phyloP scores from a whole-genome alignment of 1,140 invertebrate genomes.

The Drosophila sucinea region DNA sequence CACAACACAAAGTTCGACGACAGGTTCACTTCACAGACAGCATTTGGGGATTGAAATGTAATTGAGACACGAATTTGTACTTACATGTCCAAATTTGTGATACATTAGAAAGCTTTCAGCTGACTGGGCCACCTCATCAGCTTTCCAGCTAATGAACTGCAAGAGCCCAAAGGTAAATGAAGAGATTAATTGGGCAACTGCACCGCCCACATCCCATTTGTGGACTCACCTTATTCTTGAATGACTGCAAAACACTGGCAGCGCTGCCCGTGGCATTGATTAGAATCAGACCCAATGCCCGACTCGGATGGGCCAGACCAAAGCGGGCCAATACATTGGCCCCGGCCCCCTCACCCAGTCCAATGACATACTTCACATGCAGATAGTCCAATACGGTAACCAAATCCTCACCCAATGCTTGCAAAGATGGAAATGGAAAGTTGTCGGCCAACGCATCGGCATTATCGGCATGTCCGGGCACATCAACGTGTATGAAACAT shows the following conservation, averaged over 20 bases:
- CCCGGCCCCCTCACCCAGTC: slow-evolving; percentile 94
- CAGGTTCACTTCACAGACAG: neutral
- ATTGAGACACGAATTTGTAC: slow-evolving; percentile 74
- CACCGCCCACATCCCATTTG: neutral
- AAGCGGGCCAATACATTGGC: slow-evolving; percentile 94
- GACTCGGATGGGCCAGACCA: slow-evolving; percentile 90
- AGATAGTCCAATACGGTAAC: slow-evolving; percentile 92
- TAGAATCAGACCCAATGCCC: slow-evolving; percentile 90
- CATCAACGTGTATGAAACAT: slow-evolving; percentile 94
- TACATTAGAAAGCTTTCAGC: slow-evolving; percentile 93
- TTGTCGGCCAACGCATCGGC: slow-evolving; percentile 87
- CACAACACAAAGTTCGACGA: slow-evolving; percentile 46
- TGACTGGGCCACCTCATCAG: slow-evolving; percentile 88
- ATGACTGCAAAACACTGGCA: slow-evolving; percentile 93
- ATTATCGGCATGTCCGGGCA: slow-evolving; percentile 94
- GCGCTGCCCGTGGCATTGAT: slow-evolving; percentile 95
- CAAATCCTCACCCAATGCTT: slow-evolving; percentile 92
- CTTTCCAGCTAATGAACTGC: slow-evolving; percentile 90
- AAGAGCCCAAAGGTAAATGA: slow-evolving; percentile 38
- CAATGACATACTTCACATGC: slow-evolving; percentile 90
- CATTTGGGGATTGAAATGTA: neutral
- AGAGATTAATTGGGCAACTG: slow-evolving; percentile 25
- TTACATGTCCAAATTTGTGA: slow-evolving; percentile 96
- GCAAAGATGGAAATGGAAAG: slow-evolving; percentile 92
- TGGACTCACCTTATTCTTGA: slow-evolving; percentile 89